These are phyloP conservation scores for Sphinx pinastri DNA, from an alignment of 2,888 invertebrate genomes.

Conservation along the genomic window DNA sequence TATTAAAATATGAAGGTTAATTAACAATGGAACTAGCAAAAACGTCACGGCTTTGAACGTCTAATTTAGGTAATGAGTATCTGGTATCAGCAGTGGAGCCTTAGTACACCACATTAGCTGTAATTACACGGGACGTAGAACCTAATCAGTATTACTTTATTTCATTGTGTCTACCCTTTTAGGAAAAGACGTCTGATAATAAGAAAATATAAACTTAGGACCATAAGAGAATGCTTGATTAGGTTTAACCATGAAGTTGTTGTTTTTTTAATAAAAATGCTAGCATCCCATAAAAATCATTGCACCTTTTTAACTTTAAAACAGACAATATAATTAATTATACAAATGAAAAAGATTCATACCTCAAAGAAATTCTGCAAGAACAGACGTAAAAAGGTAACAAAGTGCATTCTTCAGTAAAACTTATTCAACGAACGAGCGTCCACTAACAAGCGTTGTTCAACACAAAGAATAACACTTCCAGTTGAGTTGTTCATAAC, in stretches of 20 bases:
- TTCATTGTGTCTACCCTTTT: background rate
- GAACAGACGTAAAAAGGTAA: slow-evolving; percentile 18
- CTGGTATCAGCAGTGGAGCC: background rate
- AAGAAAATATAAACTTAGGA: background rate
- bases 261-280: no score
- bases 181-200: background rate
- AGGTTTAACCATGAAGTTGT: no score
- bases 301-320: background rate
- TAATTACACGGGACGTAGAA: background rate
- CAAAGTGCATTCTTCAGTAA: slow-evolving; percentile 39
- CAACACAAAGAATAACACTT: slow-evolving; percentile 44
- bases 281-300: background rate
- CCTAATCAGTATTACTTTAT: background rate
- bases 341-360: background rate
- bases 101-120: background rate
- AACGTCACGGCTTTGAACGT: background rate
- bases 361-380: slow-evolving; percentile 8
- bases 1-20: background rate
- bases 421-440: slow-evolving; percentile 38
- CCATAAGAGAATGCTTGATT: background rate
- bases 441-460: slow-evolving; percentile 38
- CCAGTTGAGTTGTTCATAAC: slow-evolving; percentile 41
- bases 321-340: background rate
- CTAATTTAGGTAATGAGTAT: background rate
- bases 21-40: background rate